These are phyloP conservation scores for Limnephilus lunatus DNA, from an alignment of 2,888 invertebrate genomes.

Conservation along the genomic window DNA sequence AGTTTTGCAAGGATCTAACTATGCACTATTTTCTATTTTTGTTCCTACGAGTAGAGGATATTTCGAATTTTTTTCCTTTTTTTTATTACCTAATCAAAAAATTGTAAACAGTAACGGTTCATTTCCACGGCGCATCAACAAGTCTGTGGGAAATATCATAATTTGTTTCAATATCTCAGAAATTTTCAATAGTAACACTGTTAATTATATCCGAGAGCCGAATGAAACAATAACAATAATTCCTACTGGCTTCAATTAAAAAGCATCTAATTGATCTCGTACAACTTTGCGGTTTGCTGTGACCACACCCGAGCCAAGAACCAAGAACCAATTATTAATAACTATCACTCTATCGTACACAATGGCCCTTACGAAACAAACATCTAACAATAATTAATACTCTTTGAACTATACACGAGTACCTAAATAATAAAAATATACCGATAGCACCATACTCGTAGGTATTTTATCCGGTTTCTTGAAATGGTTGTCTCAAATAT, in stretches of 20 bases:
- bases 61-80: background rate
- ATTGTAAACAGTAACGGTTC: background rate
- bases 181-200: slow-evolving; percentile 22
- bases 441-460: background rate
- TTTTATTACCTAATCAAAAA: background rate
- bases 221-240: slow-evolving; percentile 30
- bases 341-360: background rate
- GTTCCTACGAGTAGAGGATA: too few relatives aligned
- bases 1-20: too few relatives aligned
- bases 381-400: background rate
- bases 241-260: slow-evolving; percentile 34
- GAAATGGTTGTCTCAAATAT: background rate
- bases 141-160: background rate
- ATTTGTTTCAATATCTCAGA: slow-evolving; percentile 12
- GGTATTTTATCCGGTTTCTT: background rate
- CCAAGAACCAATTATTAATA: background rate
- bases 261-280: slow-evolving; percentile 35
- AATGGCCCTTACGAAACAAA: background rate
- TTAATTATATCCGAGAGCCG: slow-evolving; percentile 24
- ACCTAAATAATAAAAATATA: background rate
- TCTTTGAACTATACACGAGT: background rate
- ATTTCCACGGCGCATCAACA: background rate
- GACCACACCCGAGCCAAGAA: background rate
- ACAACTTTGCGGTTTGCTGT: slow-evolving; percentile 15
- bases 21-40: too few relatives aligned